Evolutionary conservation across 1,140 invertebrate species (phyloP).

Genomic region (Caenorhabditis latens): DNA sequence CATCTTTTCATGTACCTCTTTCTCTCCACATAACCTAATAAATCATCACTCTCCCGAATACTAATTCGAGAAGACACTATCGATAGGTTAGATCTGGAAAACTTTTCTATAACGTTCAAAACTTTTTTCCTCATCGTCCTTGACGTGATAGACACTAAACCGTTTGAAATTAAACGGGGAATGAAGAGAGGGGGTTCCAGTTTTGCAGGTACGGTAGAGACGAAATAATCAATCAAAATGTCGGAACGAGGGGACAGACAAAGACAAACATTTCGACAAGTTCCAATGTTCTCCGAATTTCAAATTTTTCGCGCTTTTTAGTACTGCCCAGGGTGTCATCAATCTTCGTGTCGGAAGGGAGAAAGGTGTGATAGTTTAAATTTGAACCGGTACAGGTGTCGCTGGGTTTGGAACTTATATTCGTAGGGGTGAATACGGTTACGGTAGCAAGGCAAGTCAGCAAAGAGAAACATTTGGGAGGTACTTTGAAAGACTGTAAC

Average conservation of each 20-base stretch:
- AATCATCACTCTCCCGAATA: no score
- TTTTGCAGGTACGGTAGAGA: background rate
- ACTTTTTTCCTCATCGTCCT: background rate
- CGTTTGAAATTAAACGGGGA: background rate
- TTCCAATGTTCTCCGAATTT: slow-evolving; percentile 10
- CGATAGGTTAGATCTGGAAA: background rate
- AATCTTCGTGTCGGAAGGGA: background rate
- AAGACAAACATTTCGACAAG: slow-evolving; percentile 6
- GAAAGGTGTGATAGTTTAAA: no score
- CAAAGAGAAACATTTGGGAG: no score
- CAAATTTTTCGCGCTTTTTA: slow-evolving; percentile 4
- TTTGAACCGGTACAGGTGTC: no score
- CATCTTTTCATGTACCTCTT: background rate
- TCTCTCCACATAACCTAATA: background rate
- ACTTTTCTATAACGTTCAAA: background rate
- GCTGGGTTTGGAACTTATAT: no score
- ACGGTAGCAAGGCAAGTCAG: no score
- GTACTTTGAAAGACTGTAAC: no score
- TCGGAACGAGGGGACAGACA: background rate
- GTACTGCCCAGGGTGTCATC: background rate
- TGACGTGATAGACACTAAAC: background rate
- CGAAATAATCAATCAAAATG: slow-evolving; percentile 8
- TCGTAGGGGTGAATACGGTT: no score
- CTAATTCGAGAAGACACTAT: slow-evolving; percentile 9
- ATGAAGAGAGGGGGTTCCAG: background rate